These are phyloP conservation scores for Galerucella pusilla DNA, from an alignment of 2,888 invertebrate species.

Conservation along the genomic window DNA sequence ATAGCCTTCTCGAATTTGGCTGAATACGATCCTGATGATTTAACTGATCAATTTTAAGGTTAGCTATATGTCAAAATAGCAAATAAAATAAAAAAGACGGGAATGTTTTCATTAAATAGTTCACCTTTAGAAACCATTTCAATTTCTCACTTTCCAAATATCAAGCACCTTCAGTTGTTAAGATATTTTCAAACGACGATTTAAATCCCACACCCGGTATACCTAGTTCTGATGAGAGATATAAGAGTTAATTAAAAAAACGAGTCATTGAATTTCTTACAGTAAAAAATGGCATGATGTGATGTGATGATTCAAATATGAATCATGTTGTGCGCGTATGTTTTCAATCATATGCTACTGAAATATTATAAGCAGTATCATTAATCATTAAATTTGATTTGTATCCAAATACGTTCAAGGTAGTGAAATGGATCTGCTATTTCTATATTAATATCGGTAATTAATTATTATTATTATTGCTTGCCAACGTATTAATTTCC, in stretches of 20 bases:
- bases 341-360: slow-evolving; percentile 1
- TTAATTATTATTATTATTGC: neutral
- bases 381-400: slow-evolving; percentile 5
- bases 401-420: slow-evolving; percentile 9
- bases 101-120: no score
- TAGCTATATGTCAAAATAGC: no score
- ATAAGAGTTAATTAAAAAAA: no score
- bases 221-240: no score
- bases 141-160: no score
- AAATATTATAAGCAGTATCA: slow-evolving; percentile 11
- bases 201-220: neutral
- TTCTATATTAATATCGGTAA: neutral
- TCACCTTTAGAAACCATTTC: no score
- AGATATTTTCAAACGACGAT: no score
- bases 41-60: no score
- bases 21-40: no score
- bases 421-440: neutral
- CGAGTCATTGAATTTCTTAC: neutral
- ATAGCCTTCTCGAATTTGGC: no score
- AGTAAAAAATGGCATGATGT: neutral
- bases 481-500: neutral
- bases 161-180: no score
- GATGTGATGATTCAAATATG: slow-evolving; percentile 3
- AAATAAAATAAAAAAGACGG: no score
- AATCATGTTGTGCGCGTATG: neutral